Evolutionary conservation across 2,113 vertebrate genomes (phyloP), one percentile per base, ranked within the genome.

Genomic region (Fulica atra): DNA sequence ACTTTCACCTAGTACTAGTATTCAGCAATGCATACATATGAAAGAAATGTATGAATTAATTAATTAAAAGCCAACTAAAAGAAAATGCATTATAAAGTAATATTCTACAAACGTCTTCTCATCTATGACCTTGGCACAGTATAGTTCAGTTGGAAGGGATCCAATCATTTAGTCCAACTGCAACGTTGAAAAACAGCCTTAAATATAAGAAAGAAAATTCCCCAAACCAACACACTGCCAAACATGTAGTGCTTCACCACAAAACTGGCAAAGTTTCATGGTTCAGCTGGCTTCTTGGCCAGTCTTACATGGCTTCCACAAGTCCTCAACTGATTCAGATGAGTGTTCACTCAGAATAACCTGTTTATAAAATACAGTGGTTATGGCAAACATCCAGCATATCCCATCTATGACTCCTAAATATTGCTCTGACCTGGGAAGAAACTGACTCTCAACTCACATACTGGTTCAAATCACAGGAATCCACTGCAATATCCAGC

Each of bases 1-100:
- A 33, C 91, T 91, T 95, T 96, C 53, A 81, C 71, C 71, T 38
- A 13, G 60, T 48, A 90, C n/a, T 72, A 89, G 29, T 68, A 40
- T 44, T 89, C 66, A 83, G 20, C 59, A 93, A 92, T 66, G 85
- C 81, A 80, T 38, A 77, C 19, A 60, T 59, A 53, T 23, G 6
- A 72, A 88, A 56, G 5, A 68, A 86, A 93, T 28, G 0, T 40
- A 69, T 57, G 14, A 8, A 53, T 51, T 25, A 15, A 53, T 51
- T 51, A 51, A 51, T 26, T 53, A 51, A 26, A 53, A 53, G 51
- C 28, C 25, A 53, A 53, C 24, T 51, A 36, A 66, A 83, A 33
- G 28, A 81, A 92, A 88, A 31, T 2, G 3, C 20, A 89, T 7
- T 16, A 46, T 36, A 26, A n/a, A 10, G 4, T 59, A 54, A 60